phyloP scores from a whole-genome alignment of 92 coral and sea anemone genomes.

The Zoanthus gigantus region DNA sequence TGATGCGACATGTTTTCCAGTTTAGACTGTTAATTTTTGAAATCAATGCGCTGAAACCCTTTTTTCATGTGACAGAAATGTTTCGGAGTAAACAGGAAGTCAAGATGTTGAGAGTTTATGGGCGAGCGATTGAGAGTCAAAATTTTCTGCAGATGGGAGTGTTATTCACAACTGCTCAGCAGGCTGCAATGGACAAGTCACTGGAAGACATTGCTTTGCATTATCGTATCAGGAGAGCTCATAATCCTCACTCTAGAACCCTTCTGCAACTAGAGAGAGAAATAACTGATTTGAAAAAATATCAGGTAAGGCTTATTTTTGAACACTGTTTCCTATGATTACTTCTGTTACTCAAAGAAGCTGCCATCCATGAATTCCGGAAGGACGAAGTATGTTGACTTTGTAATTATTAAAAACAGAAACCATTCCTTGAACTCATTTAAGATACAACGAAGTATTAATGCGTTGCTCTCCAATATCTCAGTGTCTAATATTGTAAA shows the following conservation, averaged over 20 bases:
- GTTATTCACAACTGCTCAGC: constrained; percentile 8
- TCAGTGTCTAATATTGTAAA: background rate
- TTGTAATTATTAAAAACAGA: background rate
- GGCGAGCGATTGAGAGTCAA: constrained; percentile 76
- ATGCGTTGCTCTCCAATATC: background rate
- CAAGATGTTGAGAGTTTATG: constrained; percentile 77
- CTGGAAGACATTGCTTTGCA: constrained; percentile 82
- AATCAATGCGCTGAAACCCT: background rate
- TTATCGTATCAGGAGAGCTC: constrained; percentile 72
- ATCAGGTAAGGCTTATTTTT: too few relatives aligned
- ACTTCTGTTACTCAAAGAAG: background rate
- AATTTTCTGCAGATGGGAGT: constrained; percentile 61
- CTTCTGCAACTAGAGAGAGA: constrained; percentile 31
- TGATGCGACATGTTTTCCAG: too few relatives aligned
- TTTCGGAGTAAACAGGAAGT: constrained; percentile 62
- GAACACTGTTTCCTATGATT: too few relatives aligned
- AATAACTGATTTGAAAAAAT: too few relatives aligned
- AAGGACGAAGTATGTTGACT: background rate
- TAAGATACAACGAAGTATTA: background rate
- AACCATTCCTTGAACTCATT: background rate
- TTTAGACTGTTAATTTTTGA: background rate
- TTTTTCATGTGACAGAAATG: constrained; percentile 63
- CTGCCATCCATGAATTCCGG: background rate
- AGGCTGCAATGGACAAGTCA: constrained; percentile 55
- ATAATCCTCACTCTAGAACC: constrained; percentile 76